A percentile compares a stretch with the other conserved stretches of the same genome.
These are phyloP conservation scores for Stichopus chloronotus DNA, from an alignment of 35 echinoderm and acorn worm genomes.

Conservation along the genomic window DNA sequence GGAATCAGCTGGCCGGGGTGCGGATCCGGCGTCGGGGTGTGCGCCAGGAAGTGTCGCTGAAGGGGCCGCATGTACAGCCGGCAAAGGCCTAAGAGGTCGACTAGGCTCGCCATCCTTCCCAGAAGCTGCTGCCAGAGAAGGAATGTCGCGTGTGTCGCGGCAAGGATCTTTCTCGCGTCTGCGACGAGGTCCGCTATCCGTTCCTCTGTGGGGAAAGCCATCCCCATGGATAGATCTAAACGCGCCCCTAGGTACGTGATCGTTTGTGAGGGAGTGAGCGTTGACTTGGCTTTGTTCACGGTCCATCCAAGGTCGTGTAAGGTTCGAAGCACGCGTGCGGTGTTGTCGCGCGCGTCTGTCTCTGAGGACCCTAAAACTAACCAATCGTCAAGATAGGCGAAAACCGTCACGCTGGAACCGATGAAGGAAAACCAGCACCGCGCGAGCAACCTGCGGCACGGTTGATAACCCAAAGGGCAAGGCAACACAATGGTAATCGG, in stretches of 20 bases:
- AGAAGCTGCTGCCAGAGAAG: background rate
- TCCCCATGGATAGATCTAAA: background rate
- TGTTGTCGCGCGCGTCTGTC: background rate
- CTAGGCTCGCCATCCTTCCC: background rate
- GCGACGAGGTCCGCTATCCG: background rate
- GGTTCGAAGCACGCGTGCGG: background rate
- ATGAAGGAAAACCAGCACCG: background rate
- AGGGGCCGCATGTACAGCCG: background rate
- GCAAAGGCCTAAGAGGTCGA: background rate
- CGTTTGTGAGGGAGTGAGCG: conserved; percentile 14
- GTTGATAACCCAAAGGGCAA: conserved; percentile 53
- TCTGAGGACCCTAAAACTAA: conserved; percentile 9
- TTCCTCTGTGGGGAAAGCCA: background rate
- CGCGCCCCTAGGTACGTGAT: conserved; percentile 31
- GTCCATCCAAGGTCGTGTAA: conserved; percentile 44
- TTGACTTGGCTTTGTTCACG: conserved; percentile 51
- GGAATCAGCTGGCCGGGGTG: background rate
- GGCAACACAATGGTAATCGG: conserved; percentile 2
- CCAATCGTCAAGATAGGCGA: conserved; percentile 67
- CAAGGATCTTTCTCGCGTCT: background rate
- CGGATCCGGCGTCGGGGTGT: background rate
- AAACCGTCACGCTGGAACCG: background rate
- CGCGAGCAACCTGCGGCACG: background rate
- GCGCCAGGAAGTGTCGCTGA: background rate
- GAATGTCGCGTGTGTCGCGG: too few species aligned